Base-by-base conservation (phyloP, 2,888 invertebrate species). In the Acanthosoma haemorrhoidale region DNA sequence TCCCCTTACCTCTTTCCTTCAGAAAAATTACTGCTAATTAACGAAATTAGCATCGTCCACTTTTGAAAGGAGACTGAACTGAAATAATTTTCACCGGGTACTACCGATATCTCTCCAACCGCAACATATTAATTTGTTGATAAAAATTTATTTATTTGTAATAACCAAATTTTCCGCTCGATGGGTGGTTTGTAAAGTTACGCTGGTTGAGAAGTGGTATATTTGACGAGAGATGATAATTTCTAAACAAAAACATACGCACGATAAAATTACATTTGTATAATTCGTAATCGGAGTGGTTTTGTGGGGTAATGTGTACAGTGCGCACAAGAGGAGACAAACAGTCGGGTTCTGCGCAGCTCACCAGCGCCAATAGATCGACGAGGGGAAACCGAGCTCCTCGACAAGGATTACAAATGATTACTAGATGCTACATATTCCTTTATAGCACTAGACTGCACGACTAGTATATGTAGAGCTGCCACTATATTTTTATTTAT, bases 251-350 rank as follows among this genome's bases (percentile, higher is more conserved):
- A 25, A 51, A 51, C 25, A 39, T 25, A 41, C 39, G 25, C 25
- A 39, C 64, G 29, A 25, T n/a, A 41, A 41, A 39, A 31, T 57
- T 57, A 57, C 36, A 67, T 67, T 32, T 51, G 34, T 21, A 1
- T 39, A 38, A 51, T 67, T 67, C 57, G 67, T 67, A 67, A 67
- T 21, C 51, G 51, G 32, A 43, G 51, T 57, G 32, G 51, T 43
- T 51, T 67, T 34, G 67, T 67, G 51, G 31, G 39, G 43, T 43
- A 51, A 51, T 72, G 70, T 72, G 67, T 72, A 70, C 70, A 69
- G 70, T 72, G 72, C 72, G 72, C 72, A 63, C 34, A 72, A 31
- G 67, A 66, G 70, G 58, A 67, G 66, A 43, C 32, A 67, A 34
- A 38, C 67, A 29, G 18, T 36, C 67, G 34, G 38, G 39, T 63